A percentile compares a stretch with the other conserved stretches of the same genome.
Conservation (phyloP, 2,113 vertebrate genomes). For the Ceyx margarethae region DNA sequence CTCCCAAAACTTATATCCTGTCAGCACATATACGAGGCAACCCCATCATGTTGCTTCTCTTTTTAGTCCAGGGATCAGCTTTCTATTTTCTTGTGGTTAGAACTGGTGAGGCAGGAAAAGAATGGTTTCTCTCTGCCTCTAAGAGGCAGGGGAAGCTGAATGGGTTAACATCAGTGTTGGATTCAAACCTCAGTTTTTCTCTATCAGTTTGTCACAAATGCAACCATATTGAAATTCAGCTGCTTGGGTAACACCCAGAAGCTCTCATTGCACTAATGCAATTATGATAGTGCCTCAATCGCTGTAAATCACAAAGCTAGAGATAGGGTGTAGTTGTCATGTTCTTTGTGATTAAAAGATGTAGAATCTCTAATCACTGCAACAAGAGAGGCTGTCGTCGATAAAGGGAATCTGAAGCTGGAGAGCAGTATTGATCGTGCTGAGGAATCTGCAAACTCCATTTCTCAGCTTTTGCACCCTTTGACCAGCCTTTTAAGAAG, state of each 20-base stretch:
- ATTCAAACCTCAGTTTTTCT: slow-evolving; percentile 22
- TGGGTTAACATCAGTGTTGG: background rate
- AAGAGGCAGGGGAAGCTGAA: background rate
- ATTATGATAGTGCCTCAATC: slow-evolving; percentile 58
- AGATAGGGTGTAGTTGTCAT: slow-evolving; percentile 63
- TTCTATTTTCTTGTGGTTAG: background rate
- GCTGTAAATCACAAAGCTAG: slow-evolving; percentile 60
- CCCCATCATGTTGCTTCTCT: background rate
- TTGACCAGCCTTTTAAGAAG: slow-evolving; percentile 7
- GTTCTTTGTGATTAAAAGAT: slow-evolving; percentile 69
- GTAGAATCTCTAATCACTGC: slow-evolving; percentile 61
- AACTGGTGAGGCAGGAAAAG: background rate
- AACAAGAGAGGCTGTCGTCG: slow-evolving; percentile 55
- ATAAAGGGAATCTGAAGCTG: slow-evolving; percentile 52
- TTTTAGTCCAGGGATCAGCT: background rate
- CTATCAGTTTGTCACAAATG: slow-evolving; percentile 24
- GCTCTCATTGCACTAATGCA: slow-evolving; percentile 53
- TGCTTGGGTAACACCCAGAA: slow-evolving; percentile 54
- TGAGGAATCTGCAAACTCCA: slow-evolving; percentile 38
- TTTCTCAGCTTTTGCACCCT: slow-evolving; percentile 19
- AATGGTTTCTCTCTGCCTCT: background rate
- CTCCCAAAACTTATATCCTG: background rate
- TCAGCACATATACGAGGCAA: background rate
- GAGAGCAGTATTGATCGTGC: slow-evolving; percentile 39
- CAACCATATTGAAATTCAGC: slow-evolving; percentile 8